These are phyloP conservation scores for Bos indicus DNA, from an alignment of 2,113 vertebrate species.

Conservation along the genomic window DNA sequence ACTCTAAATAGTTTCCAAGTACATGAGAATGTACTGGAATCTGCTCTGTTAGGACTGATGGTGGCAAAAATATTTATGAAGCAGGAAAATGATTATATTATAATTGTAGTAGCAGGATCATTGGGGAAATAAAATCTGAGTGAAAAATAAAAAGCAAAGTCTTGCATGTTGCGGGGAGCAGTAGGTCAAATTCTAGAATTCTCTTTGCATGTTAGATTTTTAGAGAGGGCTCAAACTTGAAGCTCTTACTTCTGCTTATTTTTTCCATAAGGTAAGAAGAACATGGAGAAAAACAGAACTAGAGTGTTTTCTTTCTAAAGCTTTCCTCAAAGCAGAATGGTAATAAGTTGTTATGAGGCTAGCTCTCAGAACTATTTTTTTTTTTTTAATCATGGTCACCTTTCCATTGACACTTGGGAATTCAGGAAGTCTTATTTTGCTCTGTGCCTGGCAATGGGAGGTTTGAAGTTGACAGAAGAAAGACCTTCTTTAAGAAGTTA, in stretches of 20 bases:
- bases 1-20: neutral
- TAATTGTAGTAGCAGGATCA: neutral
- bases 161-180: accelerated
- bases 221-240: neutral
- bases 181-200: neutral
- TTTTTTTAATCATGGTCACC: neutral
- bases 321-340: neutral
- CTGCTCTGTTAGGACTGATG: neutral
- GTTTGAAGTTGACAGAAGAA: neutral
- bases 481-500: neutral
- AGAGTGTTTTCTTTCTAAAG: neutral
- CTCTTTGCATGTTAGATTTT: neutral
- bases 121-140: neutral
- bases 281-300: neutral
- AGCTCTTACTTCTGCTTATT: neutral
- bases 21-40: neutral
- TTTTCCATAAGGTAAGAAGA: neutral
- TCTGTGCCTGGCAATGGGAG: neutral
- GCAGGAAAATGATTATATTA: neutral
- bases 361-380: neutral
- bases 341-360: neutral
- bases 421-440: neutral
- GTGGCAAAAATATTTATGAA: neutral
- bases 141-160: neutral
- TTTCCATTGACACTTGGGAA: neutral